These are phyloP conservation scores for Lutraria lutraria DNA, from an alignment of 2,888 invertebrate genomes.

Conservation along the genomic window DNA sequence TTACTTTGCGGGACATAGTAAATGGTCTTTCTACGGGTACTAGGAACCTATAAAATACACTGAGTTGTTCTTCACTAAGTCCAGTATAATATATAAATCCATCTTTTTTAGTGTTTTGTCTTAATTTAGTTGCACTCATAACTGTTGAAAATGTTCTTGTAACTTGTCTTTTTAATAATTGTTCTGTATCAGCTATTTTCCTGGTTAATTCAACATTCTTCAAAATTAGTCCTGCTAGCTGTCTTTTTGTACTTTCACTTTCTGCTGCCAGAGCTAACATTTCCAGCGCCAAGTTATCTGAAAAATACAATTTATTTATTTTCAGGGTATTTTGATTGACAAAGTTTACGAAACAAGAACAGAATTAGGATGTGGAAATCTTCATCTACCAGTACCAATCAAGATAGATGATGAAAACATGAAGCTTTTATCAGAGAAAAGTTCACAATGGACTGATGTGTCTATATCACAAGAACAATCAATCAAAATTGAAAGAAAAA, in stretches of 20 bases:
- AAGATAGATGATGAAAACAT: background rate
- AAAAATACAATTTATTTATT: slow-evolving; percentile 28
- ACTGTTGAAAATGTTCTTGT: background rate
- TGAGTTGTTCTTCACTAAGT: slow-evolving; percentile 43
- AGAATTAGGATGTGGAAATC: slow-evolving; percentile 23
- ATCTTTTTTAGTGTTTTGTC: slow-evolving; percentile 7
- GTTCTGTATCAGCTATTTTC: background rate
- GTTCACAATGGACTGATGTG: background rate
- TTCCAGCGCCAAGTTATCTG: slow-evolving; percentile 32
- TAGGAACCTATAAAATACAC: background rate
- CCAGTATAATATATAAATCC: too few relatives aligned
- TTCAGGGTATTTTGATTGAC: slow-evolving; percentile 24
- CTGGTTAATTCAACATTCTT: background rate
- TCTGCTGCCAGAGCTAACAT: slow-evolving; percentile 39
- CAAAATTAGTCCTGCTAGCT: background rate
- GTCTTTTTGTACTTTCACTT: slow-evolving; percentile 20
- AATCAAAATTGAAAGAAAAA: background rate
- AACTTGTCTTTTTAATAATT: background rate
- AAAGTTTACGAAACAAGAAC: slow-evolving; percentile 8
- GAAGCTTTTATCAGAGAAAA: background rate
- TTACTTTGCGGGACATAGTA: slow-evolving; percentile 30
- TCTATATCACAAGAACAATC: background rate
- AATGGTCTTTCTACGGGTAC: slow-evolving; percentile 7
- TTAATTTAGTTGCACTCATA: slow-evolving; percentile 29
- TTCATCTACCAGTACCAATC: background rate